A percentile compares a stretch with the other conserved stretches of the same genome.
Evolutionary conservation across 2,797 vertebrate species (phyloP).

Genomic region (Enteromius viviparus): DNA sequence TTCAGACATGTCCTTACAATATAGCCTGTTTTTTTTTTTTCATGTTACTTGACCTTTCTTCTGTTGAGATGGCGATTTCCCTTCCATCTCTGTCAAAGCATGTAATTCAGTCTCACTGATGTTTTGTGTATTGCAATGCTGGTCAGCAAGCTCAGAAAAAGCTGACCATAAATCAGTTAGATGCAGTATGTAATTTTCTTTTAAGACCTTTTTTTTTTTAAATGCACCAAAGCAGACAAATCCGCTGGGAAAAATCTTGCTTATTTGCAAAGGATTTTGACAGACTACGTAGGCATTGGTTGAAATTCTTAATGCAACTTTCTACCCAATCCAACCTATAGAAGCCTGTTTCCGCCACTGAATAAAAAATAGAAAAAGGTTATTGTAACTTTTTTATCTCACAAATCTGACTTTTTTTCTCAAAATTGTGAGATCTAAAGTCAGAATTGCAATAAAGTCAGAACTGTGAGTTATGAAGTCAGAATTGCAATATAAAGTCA

Average conservation of each 20-base stretch:
- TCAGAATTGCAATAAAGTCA: no score
- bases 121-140: slow-evolving; percentile 42
- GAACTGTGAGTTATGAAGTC: no score
- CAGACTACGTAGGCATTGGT: not conserved
- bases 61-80: slow-evolving; percentile 43
- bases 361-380: no score
- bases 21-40: slow-evolving; percentile 20
- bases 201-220: not conserved
- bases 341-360: no score
- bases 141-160: slow-evolving; percentile 32
- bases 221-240: not conserved
- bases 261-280: not conserved
- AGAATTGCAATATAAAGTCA: no score
- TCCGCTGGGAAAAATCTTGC: not conserved
- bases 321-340: not conserved
- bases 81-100: slow-evolving; percentile 41
- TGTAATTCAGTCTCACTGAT: slow-evolving; percentile 40
- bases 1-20: slow-evolving; percentile 40
- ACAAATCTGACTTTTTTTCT: no score
- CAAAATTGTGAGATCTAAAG: no score
- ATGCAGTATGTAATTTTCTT: not conserved
- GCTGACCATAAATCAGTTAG: slow-evolving; percentile 34
- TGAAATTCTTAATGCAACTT: not conserved
- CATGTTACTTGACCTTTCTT: slow-evolving; percentile 45
- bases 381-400: no score